These are phyloP conservation scores for Platyura marginata DNA, from an alignment of 1,140 invertebrate genomes.

Conservation along the genomic window DNA sequence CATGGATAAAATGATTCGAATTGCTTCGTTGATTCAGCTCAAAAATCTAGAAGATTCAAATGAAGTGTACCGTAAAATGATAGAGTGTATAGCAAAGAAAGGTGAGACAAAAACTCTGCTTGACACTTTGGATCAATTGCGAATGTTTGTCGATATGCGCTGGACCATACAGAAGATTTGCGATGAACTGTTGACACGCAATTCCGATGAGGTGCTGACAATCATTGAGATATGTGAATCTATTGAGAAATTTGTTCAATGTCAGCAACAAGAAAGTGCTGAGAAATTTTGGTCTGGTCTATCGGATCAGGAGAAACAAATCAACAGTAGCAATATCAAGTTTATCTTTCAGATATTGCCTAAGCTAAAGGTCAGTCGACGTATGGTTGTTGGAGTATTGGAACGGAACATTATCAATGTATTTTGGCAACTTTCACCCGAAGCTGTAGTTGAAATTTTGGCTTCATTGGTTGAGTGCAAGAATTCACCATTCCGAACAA, in stretches of 20 bases:
- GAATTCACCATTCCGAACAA: constrained; percentile 26
- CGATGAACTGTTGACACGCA: constrained; percentile 38
- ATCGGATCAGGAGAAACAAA: constrained; percentile 32
- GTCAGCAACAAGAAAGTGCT: constrained; percentile 22
- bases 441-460: constrained; percentile 36
- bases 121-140: neutral
- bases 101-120: neutral
- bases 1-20: neutral
- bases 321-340: constrained; percentile 35
- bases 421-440: constrained; percentile 34
- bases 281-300: constrained; percentile 54
- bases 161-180: constrained; percentile 18
- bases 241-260: constrained; percentile 24
- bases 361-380: constrained; percentile 36
- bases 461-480: constrained; percentile 16
- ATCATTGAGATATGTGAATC: constrained; percentile 41
- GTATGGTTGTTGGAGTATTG: constrained; percentile 37
- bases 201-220: constrained; percentile 36
- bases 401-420: constrained; percentile 35
- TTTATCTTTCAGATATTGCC: constrained; percentile 35
- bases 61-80: neutral
- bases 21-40: neutral
- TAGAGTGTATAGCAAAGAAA: neutral
- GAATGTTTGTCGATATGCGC: neutral
- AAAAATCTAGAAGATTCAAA: constrained; percentile 1